Evolutionary conservation across 2,888 invertebrate genomes (phyloP).

Genomic region (Tetheella fluctuosa): DNA sequence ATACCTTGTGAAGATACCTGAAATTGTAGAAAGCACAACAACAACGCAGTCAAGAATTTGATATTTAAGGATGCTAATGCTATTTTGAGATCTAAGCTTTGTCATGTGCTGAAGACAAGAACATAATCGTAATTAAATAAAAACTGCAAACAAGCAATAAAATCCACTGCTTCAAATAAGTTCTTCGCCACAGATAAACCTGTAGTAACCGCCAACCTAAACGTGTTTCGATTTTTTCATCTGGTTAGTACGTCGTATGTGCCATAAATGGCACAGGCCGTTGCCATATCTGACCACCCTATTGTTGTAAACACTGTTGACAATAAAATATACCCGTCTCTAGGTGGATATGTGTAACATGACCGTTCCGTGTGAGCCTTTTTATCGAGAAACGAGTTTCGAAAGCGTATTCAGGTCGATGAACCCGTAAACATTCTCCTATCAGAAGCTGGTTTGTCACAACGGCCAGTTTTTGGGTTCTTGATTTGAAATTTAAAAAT

Average conservation of each 20-base stretch:
- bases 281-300: constrained; percentile 44
- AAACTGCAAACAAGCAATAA: background rate
- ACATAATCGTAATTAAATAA: no score
- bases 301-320: constrained; percentile 50
- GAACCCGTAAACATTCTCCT: constrained; percentile 67
- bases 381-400: constrained; percentile 73
- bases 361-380: constrained; percentile 52
- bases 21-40: no score
- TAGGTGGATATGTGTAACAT: constrained; percentile 41
- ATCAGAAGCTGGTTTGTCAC: constrained; percentile 59
- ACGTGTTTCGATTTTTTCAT: constrained; percentile 25
- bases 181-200: constrained; percentile 15
- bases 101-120: no score
- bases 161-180: background rate
- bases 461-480: constrained; percentile 39
- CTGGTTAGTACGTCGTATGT: constrained; percentile 24
- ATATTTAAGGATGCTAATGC: no score
- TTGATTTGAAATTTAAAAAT: constrained; percentile 5
- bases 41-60: no score
- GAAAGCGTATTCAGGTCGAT: constrained; percentile 73
- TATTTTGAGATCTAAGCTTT: no score
- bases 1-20: no score
- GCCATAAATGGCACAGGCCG: constrained; percentile 43
- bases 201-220: constrained; percentile 25
- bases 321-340: constrained; percentile 34